Evolutionary conservation across 2,888 invertebrate genomes (phyloP).

Genomic region (Drosophila anomalata): DNA sequence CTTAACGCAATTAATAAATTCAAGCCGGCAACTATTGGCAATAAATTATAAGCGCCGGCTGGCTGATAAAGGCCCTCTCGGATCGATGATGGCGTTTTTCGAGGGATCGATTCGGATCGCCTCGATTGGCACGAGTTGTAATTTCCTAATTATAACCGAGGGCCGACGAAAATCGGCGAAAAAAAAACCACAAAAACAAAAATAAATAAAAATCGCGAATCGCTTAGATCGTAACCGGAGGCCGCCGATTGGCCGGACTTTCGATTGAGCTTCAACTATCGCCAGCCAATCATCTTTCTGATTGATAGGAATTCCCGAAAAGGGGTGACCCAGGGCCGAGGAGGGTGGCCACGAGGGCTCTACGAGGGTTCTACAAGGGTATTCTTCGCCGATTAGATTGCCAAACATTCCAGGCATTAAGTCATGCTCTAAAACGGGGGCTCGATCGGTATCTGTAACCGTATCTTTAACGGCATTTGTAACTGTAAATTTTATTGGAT

Average conservation of each 20-base stretch:
- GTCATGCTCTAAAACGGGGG: slow-evolving; percentile 54
- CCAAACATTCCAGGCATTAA: slow-evolving; percentile 53
- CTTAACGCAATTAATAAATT: slow-evolving; percentile 75
- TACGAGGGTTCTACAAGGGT: slow-evolving; percentile 5
- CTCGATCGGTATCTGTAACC: slow-evolving; percentile 3
- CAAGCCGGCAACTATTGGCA: slow-evolving; percentile 40
- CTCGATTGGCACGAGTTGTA: slow-evolving; percentile 49
- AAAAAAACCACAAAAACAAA: not conserved
- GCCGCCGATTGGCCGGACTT: slow-evolving; percentile 29
- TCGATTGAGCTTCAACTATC: slow-evolving; percentile 39
- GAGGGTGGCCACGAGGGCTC: not conserved
- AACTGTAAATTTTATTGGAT: not conserved
- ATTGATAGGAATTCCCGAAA: slow-evolving; percentile 8
- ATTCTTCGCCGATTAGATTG: slow-evolving; percentile 55
- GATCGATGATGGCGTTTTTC: not conserved
- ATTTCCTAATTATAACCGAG: slow-evolving; percentile 67
- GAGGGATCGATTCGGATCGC: slow-evolving; percentile 28
- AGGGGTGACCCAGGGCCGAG: not conserved
- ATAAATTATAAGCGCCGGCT: slow-evolving; percentile 56
- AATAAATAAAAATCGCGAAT: slow-evolving; percentile 12
- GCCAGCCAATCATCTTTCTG: slow-evolving; percentile 47
- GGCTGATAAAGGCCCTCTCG: slow-evolving; percentile 23
- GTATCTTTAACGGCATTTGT: not conserved
- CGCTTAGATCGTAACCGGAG: slow-evolving; percentile 26
- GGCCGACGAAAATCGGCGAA: slow-evolving; percentile 8